These are phyloP conservation scores for Mungos mungo DNA, from an alignment of 2,113 vertebrate species.

Conservation along the genomic window DNA sequence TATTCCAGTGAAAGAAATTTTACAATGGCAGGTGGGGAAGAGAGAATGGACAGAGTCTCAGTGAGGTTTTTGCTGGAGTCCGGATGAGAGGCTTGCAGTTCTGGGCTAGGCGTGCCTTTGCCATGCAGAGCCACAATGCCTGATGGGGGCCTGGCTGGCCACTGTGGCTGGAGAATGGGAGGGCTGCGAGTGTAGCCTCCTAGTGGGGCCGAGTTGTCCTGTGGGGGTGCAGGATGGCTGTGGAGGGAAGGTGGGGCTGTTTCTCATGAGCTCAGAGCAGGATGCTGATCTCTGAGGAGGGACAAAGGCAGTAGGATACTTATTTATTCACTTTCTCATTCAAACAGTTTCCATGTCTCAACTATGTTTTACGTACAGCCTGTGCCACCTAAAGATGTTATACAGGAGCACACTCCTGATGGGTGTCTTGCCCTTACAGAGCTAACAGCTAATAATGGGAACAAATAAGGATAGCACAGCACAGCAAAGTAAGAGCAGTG, in stretches of 20 bases:
- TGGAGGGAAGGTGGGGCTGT: conserved; percentile 43
- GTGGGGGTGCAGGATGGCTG: conserved; percentile 4
- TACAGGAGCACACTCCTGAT: not conserved
- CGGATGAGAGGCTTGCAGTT: conserved; percentile 30
- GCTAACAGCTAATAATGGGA: not conserved
- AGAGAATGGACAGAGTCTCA: not conserved
- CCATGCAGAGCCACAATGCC: conserved; percentile 3
- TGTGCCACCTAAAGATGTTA: not conserved
- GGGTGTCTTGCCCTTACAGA: not conserved
- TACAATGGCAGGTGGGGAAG: not conserved
- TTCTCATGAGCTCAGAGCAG: not conserved
- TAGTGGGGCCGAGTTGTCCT: conserved; percentile 43
- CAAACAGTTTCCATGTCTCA: conserved; percentile 9
- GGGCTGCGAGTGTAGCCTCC: conserved; percentile 9
- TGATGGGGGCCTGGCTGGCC: not conserved
- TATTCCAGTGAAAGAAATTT: conserved; percentile 44
- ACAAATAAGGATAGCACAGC: not conserved
- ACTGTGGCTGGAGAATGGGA: conserved; percentile 47
- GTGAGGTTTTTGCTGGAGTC: conserved; percentile 32
- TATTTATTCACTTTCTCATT: not conserved
- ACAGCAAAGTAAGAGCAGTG: not conserved
- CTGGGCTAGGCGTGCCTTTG: conserved; percentile 39
- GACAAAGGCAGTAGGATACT: not conserved
- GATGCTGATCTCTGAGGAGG: conserved; percentile 21
- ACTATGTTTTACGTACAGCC: not conserved